Evolutionary conservation across 2,113 vertebrate species (phyloP).

Genomic region (Cyprinodon variegatus): DNA sequence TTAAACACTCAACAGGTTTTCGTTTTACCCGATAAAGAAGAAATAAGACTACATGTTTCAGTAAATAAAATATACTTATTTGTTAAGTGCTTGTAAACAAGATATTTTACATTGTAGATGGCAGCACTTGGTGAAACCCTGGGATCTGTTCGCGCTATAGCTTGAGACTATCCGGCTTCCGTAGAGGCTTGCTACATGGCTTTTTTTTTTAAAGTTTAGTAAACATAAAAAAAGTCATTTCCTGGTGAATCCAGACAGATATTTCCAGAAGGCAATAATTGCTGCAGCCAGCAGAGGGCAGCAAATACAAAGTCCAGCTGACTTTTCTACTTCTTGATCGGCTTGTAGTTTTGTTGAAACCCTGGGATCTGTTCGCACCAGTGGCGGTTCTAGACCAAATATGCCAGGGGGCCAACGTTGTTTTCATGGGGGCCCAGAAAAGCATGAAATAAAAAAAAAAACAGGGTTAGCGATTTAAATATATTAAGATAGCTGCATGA

Average conservation of each 20-base stretch:
- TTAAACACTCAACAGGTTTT: conserved; percentile 50
- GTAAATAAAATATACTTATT: conserved; percentile 79
- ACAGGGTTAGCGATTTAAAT: too few species aligned
- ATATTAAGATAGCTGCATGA: too few species aligned
- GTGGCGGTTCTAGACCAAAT: too few species aligned
- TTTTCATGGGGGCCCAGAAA: too few species aligned
- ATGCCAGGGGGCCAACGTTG: too few species aligned
- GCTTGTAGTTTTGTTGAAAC: conserved; percentile 34
- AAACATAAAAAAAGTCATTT: conserved; percentile 20
- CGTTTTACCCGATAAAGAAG: conserved; percentile 45
- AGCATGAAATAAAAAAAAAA: too few species aligned
- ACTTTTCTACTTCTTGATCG: neutral
- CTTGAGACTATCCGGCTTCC: conserved; percentile 68
- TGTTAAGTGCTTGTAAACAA: conserved; percentile 81
- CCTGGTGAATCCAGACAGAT: conserved; percentile 34
- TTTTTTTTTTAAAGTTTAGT: conserved; percentile 11
- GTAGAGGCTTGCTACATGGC: conserved; percentile 63
- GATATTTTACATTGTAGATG: conserved; percentile 65
- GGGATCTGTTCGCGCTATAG: conserved; percentile 55
- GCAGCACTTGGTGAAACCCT: conserved; percentile 69
- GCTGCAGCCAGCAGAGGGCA: neutral
- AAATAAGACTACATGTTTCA: conserved; percentile 67
- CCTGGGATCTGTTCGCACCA: conserved; percentile 36
- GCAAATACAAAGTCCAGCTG: too few species aligned
- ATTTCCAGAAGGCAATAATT: conserved; percentile 16